Base-by-base conservation (phyloP, 1,140 invertebrate genomes). In the Ostrea denselamellosa region DNA sequence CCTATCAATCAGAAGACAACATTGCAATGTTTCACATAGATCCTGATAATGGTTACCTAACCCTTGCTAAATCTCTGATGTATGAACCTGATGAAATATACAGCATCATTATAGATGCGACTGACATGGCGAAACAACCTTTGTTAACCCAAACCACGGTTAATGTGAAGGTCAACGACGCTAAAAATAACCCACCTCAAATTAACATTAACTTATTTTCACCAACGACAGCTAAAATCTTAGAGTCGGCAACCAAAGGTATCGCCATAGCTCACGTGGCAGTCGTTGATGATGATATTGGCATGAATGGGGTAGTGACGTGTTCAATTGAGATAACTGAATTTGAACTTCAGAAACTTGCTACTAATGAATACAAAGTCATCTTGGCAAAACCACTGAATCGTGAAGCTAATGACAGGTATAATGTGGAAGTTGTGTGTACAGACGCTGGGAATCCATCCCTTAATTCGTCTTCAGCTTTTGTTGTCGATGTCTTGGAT, bases 261-360 rank as follows among this genome's bases (percentile, higher is more conserved):
- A 95, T 96, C 84, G 94, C 96, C 14, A 94, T 98, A 14, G 96
- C 97, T 14, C 96, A 97, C 92, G 96, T 98, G 2, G 96, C 98
- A n/a, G 98, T 98, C 0, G 95, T 97, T 0, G 98, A 99, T 94
- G 96, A 95, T 28, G 98, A 99, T 94, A 96, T 96, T 0, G 97
- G 96, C n/a, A 97, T 98, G 81, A 98, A 88, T 65, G 94, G 98
- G 3, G 97, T 97, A 2, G 97, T 98, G 0, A 83, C 17, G 12
- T 88, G 87, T 83, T 86, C 77, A 4, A 44, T 88, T n/a, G 82
- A 65, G n/a, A 83, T 52, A 8, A 25, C 85, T 7, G 81, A 53
- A 10, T 86, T 88, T 62, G 28, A 84, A 19, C 58, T 88, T 19
- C 71, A 88, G 54, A 71, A 58, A 25, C 71, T 86, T 10, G 97